These are phyloP conservation scores for Anagrus nilaparvatae DNA, from an alignment of 1,140 invertebrate genomes.

Conservation along the genomic window DNA sequence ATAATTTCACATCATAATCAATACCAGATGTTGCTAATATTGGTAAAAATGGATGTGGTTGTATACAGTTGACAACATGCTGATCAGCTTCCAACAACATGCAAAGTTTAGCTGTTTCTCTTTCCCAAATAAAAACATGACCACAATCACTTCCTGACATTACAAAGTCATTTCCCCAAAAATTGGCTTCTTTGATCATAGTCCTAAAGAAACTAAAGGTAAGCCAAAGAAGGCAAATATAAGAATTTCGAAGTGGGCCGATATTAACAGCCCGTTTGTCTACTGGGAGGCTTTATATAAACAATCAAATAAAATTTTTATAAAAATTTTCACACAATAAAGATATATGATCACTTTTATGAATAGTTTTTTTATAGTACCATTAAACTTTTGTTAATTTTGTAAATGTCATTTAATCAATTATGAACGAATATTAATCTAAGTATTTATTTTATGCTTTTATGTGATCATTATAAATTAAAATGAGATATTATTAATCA, in stretches of 20 bases:
- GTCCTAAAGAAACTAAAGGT: slow-evolving; percentile 51
- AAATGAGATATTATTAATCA: slow-evolving; percentile 7
- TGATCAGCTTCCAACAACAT: slow-evolving; percentile 75
- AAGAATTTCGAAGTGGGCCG: slow-evolving; percentile 35
- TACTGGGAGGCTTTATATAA: slow-evolving; percentile 40
- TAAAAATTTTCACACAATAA: too few species aligned
- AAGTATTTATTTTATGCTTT: too few species aligned
- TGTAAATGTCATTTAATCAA: too few species aligned
- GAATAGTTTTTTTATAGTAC: too few species aligned
- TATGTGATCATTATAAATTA: slow-evolving; percentile 1
- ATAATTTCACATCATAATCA: slow-evolving; percentile 83
- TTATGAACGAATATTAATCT: too few species aligned
- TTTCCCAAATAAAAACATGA: slow-evolving; percentile 63
- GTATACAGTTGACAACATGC: slow-evolving; percentile 79
- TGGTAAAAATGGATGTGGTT: slow-evolving; percentile 74
- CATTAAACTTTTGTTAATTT: too few species aligned
- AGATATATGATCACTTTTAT: too few species aligned
- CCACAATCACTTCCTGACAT: slow-evolving; percentile 84
- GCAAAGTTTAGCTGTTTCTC: slow-evolving; percentile 53
- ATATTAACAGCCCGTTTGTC: slow-evolving; percentile 37
- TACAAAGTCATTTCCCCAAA: slow-evolving; percentile 76
- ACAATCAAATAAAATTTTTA: too few species aligned
- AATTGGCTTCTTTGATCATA: slow-evolving; percentile 84
- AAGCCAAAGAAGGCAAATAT: slow-evolving; percentile 36
- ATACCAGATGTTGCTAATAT: slow-evolving; percentile 81